These are phyloP conservation scores for Papilio aristodemus DNA, from an alignment of 1,140 invertebrate genomes.

Conservation along the genomic window DNA sequence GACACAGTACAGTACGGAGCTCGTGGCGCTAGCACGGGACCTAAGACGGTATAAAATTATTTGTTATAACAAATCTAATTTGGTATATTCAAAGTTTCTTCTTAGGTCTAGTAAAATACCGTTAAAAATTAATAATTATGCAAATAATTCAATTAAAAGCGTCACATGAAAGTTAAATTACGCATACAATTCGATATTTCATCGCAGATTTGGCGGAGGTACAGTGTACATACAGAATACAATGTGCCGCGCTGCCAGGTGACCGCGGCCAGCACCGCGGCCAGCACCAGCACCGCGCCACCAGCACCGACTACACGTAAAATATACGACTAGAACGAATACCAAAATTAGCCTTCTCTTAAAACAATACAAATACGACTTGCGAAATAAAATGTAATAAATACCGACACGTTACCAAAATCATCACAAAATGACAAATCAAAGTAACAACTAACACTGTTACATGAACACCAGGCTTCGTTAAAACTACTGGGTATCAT, in stretches of 20 bases:
- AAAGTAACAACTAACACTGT: background rate
- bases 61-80: conserved; percentile 64
- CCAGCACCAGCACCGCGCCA: too few relatives aligned
- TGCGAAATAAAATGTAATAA: conserved; percentile 24
- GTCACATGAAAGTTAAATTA: conserved; percentile 42
- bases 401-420: conserved; percentile 28
- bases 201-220: too few relatives aligned
- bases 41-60: conserved; percentile 69
- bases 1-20: conserved; percentile 47
- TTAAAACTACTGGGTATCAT: background rate
- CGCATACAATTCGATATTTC: background rate
- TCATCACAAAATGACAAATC: too few relatives aligned
- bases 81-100: conserved; percentile 47
- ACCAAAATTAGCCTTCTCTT: conserved; percentile 63
- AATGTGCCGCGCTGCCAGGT: background rate
- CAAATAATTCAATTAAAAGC: conserved; percentile 65
- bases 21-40: conserved; percentile 55
- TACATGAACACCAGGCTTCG: conserved; percentile 19
- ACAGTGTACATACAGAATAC: conserved; percentile 28
- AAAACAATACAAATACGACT: conserved; percentile 27
- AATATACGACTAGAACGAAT: conserved; percentile 63
- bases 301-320: too few relatives aligned
- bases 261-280: too few relatives aligned
- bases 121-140: conserved; percentile 52
- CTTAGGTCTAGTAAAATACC: conserved; percentile 55